A percentile compares a stretch with the other conserved stretches of the same genome.
phyloP scores from a whole-genome alignment of 2,888 invertebrate species.

The Machimus rusticus region DNA sequence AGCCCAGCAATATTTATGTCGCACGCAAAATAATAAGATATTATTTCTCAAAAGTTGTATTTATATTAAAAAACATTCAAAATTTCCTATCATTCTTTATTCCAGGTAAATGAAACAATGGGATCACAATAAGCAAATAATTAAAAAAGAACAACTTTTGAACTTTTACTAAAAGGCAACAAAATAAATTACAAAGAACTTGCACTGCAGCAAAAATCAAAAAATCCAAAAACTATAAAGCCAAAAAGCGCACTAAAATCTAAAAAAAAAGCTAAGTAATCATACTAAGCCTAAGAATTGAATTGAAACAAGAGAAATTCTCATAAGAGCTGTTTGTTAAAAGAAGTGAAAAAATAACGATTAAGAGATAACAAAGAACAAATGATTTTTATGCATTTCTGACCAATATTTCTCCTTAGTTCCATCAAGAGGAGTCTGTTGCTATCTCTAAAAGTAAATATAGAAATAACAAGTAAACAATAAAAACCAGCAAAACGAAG shows the following conservation, averaged over 20 bases:
- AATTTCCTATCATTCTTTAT: not conserved
- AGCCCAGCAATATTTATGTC: not conserved
- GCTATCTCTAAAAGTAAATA: not conserved
- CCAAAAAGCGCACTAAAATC: not conserved
- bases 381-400: constrained; percentile 23
- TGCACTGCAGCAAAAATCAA: constrained; percentile 5
- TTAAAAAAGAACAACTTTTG: not conserved
- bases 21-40: not conserved
- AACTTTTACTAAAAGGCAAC: not conserved
- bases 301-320: not conserved
- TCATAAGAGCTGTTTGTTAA: not conserved
- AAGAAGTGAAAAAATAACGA: not conserved
- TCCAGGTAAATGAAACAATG: constrained; percentile 25
- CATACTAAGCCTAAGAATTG: not conserved
- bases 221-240: not conserved
- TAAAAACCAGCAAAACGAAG: not conserved
- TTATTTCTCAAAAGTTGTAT: not conserved
- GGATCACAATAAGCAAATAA: not conserved
- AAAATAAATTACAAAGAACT: not conserved
- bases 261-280: not conserved
- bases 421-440: not conserved
- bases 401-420: not conserved
- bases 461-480: not conserved
- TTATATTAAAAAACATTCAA: not conserved
- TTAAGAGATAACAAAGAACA: not conserved